These are phyloP conservation scores for Chaetorhynchus papuensis DNA, from an alignment of 2,113 vertebrate genomes.

Conservation along the genomic window DNA sequence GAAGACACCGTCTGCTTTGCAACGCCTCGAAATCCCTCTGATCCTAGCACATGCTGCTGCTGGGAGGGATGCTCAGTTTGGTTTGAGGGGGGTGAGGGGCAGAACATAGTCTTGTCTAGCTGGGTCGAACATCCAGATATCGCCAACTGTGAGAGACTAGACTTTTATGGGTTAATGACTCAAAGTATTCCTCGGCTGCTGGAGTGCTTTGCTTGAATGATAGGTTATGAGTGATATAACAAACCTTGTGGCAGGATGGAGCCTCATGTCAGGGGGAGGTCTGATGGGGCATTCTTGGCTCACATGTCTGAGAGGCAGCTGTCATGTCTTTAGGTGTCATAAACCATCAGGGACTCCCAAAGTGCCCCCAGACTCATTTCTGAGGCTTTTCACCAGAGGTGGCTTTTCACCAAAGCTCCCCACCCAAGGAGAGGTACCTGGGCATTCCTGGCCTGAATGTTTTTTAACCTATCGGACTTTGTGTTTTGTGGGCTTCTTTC, in stretches of 20 bases:
- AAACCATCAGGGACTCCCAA: not conserved
- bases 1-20: not conserved
- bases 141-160: not conserved
- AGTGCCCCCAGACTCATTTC: not conserved
- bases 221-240: not conserved
- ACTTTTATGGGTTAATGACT: not conserved
- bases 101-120: not conserved
- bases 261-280: not conserved
- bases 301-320: not conserved
- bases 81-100: not conserved
- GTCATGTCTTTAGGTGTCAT: not conserved
- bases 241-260: not conserved
- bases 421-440: not conserved
- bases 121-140: fast-evolving
- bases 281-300: not conserved
- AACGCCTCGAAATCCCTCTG: not conserved
- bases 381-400: not conserved
- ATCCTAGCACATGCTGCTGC: not conserved
- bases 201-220: not conserved
- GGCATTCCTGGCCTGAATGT: not conserved
- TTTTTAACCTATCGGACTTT: not conserved
- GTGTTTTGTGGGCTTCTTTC: not conserved
- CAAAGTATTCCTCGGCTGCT: not conserved
- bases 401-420: no score
- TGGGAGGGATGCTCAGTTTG: no score